Conservation (phyloP, 1,140 invertebrate species). For the Melitaea cinxia region DNA sequence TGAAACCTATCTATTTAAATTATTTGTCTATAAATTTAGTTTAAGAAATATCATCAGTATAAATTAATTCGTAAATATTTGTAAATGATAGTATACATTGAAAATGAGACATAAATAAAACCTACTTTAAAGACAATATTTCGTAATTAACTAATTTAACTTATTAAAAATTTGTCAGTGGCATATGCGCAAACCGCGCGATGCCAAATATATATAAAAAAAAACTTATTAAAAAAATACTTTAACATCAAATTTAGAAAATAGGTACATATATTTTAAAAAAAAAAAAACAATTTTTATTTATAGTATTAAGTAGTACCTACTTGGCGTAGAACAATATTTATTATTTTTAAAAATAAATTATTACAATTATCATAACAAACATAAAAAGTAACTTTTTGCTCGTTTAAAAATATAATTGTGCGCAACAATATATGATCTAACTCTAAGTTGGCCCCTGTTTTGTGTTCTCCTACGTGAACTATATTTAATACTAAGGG, state of each 20-base stretch:
- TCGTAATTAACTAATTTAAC: too few relatives aligned
- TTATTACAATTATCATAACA: not conserved
- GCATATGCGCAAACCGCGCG: too few relatives aligned
- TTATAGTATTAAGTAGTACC: not conserved
- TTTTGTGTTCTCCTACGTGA: conserved; percentile 46
- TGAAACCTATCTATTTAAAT: too few relatives aligned
- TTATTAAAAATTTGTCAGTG: too few relatives aligned
- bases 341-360: not conserved
- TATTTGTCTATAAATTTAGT: too few relatives aligned
- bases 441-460: conserved; percentile 59
- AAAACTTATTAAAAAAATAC: too few relatives aligned
- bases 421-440: conserved; percentile 17
- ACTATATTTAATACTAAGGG: not conserved
- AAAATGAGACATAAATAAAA: too few relatives aligned
- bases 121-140: too few relatives aligned
- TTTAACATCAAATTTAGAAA: not conserved
- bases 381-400: not conserved
- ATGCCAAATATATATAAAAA: too few relatives aligned
- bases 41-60: too few relatives aligned
- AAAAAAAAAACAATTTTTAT: not conserved
- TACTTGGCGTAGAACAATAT: not conserved
- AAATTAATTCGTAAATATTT: too few relatives aligned
- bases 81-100: too few relatives aligned
- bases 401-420: conserved; percentile 6
- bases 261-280: not conserved